These are phyloP conservation scores for Micrasema minimum DNA, from an alignment of 1,140 invertebrate species.

Conservation along the genomic window DNA sequence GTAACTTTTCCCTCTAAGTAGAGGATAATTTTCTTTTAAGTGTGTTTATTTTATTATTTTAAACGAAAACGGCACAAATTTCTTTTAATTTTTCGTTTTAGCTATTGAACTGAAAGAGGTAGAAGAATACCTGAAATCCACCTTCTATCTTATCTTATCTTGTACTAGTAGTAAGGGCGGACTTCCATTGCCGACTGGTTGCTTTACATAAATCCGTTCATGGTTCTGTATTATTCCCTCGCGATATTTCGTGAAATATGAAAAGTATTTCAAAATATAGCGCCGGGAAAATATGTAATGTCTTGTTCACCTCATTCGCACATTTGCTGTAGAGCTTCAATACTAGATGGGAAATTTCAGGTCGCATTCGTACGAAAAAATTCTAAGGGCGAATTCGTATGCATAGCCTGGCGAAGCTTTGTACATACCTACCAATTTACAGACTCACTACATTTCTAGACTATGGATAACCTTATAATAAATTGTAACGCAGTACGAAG, in stretches of 20 bases:
- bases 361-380: conserved; percentile 20
- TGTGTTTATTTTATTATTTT: too few species aligned
- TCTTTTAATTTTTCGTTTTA: conserved; percentile 6
- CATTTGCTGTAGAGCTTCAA: conserved; percentile 26
- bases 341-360: neutral
- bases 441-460: too few species aligned
- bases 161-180: neutral
- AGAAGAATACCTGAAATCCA: conserved; percentile 5
- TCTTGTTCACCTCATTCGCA: conserved; percentile 34
- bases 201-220: conserved; percentile 49
- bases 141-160: conserved; percentile 27
- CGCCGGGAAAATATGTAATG: conserved; percentile 36
- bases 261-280: conserved; percentile 28
- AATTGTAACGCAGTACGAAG: too few species aligned
- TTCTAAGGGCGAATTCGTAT: conserved; percentile 32
- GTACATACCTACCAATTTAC: neutral
- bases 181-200: conserved; percentile 23
- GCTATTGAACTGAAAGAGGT: neutral
- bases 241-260: conserved; percentile 38
- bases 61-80: neutral
- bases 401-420: conserved; percentile 12
- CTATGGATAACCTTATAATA: too few species aligned
- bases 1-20: too few species aligned
- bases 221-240: conserved; percentile 42
- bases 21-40: too few species aligned